Evolutionary conservation across 2,113 vertebrate species (phyloP).

Genomic region (Trachemys scripta): DNA sequence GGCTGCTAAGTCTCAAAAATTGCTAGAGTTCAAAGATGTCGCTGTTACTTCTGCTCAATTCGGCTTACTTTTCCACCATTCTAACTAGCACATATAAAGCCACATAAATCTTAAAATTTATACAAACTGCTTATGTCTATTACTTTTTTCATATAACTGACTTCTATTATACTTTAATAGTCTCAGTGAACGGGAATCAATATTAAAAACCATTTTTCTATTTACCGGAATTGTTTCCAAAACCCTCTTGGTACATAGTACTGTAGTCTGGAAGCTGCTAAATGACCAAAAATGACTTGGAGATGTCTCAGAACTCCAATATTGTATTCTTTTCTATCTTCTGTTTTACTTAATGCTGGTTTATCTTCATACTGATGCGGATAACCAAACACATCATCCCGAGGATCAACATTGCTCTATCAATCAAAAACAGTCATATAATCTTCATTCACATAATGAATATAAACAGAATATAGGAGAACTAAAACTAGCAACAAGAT

Average conservation of each 20-base stretch:
- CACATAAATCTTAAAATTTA: neutral
- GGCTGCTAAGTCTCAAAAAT: neutral
- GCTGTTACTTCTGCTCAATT: neutral
- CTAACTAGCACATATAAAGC: neutral
- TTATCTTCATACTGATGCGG: slow-evolving; percentile 99
- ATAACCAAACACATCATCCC: slow-evolving; percentile 98
- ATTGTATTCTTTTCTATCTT: slow-evolving; percentile 99
- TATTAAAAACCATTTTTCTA: neutral
- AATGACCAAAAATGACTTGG: slow-evolving; percentile 98
- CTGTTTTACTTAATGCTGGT: slow-evolving; percentile 92
- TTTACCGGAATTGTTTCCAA: slow-evolving; percentile 99
- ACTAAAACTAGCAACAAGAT: neutral
- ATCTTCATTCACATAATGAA: neutral
- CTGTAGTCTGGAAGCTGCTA: slow-evolving; percentile 96
- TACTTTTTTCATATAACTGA: neutral
- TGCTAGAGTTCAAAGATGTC: neutral
- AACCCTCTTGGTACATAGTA: slow-evolving; percentile 99
- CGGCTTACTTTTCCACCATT: neutral
- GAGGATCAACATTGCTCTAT: slow-evolving; percentile 96
- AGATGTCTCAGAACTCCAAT: slow-evolving; percentile 98
- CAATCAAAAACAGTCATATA: slow-evolving; percentile 25
- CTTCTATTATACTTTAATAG: neutral
- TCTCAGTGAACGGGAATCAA: neutral
- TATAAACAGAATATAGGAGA: neutral
- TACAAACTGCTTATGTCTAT: neutral